Percentiles rank a stretch among this genome's conserved stretches.
Conservation (phyloP, 2,888 invertebrate genomes). For the Schizaphis graminum region DNA sequence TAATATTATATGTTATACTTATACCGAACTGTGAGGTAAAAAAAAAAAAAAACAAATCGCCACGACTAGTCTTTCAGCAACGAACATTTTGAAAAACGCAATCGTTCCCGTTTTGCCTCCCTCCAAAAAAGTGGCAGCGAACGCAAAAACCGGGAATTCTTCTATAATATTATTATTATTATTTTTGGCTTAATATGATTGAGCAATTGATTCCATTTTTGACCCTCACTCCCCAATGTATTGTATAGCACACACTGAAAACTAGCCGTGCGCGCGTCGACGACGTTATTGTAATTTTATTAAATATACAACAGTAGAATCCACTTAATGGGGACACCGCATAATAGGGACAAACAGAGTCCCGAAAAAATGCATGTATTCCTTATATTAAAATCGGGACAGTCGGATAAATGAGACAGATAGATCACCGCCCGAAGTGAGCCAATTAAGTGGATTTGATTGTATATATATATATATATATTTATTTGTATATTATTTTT, state of each 20-base stretch:
- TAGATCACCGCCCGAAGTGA: too few relatives aligned
- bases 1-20: conserved; percentile 18
- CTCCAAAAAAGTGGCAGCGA: background rate
- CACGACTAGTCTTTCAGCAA: conserved; percentile 48
- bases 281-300: conserved; percentile 28
- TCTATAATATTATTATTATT: conserved; percentile 31
- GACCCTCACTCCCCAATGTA: conserved; percentile 53
- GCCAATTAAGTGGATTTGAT: too few relatives aligned
- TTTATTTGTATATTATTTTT: background rate
- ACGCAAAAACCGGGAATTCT: conserved; percentile 41
- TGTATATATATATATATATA: background rate
- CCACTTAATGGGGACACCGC: too few relatives aligned
- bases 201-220: conserved; percentile 63
- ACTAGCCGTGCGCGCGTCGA: conserved; percentile 50
- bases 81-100: conserved; percentile 35
- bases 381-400: too few relatives aligned
- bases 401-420: too few relatives aligned
- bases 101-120: background rate
- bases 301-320: background rate
- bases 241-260: conserved; percentile 36
- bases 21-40: conserved; percentile 20
- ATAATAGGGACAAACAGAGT: too few relatives aligned
- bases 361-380: too few relatives aligned
- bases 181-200: conserved; percentile 45
- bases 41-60: conserved; percentile 31